phyloP scores from a whole-genome alignment of 2,113 vertebrate species.

The Tor tambroides region DNA sequence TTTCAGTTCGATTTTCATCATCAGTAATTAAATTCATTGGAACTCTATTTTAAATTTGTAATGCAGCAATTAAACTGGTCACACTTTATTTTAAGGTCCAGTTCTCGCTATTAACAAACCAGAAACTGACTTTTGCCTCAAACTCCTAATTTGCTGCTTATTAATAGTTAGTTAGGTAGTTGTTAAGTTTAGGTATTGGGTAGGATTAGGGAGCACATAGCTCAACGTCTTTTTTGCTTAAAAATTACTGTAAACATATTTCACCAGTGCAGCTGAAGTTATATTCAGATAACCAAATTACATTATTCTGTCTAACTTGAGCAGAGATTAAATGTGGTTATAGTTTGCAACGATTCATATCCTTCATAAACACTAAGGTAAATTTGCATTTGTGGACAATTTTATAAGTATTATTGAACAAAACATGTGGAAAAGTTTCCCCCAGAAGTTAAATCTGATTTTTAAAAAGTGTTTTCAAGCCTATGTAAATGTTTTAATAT shows the following conservation, averaged over 20 bases:
- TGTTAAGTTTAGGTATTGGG: too few relatives aligned
- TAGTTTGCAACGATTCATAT: neutral
- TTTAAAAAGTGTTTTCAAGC: neutral
- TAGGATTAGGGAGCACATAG: too few relatives aligned
- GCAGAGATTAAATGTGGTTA: neutral
- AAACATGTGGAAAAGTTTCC: neutral
- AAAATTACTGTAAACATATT: neutral
- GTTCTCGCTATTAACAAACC: too few relatives aligned
- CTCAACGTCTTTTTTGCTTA: neutral
- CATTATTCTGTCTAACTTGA: too few relatives aligned
- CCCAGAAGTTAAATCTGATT: neutral
- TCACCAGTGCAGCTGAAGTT: neutral
- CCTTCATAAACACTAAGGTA: neutral
- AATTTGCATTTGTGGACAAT: neutral
- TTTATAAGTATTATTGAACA: neutral
- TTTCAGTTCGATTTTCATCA: neutral
- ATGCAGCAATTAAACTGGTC: too few relatives aligned
- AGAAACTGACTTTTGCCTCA: too few relatives aligned
- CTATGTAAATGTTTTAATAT: neutral
- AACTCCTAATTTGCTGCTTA: too few relatives aligned
- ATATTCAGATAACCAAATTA: neutral
- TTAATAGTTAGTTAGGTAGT: too few relatives aligned
- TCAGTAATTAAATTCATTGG: neutral
- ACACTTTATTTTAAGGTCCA: too few relatives aligned
- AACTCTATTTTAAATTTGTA: neutral